A percentile compares a stretch with the other conserved stretches of the same genome.
These are phyloP conservation scores for Odontamblyopus rebecca DNA, from an alignment of 2,797 vertebrate genomes.

Conservation along the genomic window DNA sequence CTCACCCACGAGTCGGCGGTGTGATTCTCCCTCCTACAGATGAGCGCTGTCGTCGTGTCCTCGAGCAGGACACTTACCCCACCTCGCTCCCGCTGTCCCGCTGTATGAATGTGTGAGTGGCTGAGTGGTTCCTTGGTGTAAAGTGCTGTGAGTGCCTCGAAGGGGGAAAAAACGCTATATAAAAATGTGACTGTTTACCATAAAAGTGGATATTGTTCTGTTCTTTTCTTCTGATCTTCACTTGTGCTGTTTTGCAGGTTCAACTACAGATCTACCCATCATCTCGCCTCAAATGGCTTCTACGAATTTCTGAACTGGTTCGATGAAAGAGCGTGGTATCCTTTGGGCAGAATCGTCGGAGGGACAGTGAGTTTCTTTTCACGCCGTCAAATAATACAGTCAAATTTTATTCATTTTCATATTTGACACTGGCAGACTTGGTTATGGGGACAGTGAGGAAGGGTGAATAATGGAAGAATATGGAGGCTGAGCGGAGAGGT, in stretches of 20 bases:
- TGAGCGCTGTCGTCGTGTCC: too few relatives aligned
- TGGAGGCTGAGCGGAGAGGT: not conserved
- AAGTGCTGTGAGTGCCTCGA: too few relatives aligned
- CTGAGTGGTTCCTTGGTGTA: too few relatives aligned
- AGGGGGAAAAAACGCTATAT: too few relatives aligned
- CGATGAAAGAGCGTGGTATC: constrained; percentile 98
- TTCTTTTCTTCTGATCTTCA: constrained; percentile 14
- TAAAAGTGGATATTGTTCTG: not conserved
- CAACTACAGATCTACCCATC: constrained; percentile 98
- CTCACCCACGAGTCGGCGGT: too few relatives aligned
- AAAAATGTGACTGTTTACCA: constrained; percentile 6
- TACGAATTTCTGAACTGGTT: constrained; percentile 99
- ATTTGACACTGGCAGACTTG: not conserved
- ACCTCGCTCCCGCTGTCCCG: too few relatives aligned
- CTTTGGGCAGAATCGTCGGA: constrained; percentile 95
- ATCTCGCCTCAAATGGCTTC: constrained; percentile 96
- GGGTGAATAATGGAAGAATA: constrained; percentile 2
- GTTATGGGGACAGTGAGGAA: constrained; percentile 1
- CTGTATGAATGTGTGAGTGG: too few relatives aligned
- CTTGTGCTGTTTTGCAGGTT: constrained; percentile 78
- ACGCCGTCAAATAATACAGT: not conserved
- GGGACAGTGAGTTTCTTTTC: constrained; percentile 88
- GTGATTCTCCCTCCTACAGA: too few relatives aligned
- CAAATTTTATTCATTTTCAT: not conserved
- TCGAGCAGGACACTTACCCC: too few relatives aligned